Evolutionary conservation across 2,113 vertebrate species (phyloP).

Genomic region (Neolamprologus sp.): DNA sequence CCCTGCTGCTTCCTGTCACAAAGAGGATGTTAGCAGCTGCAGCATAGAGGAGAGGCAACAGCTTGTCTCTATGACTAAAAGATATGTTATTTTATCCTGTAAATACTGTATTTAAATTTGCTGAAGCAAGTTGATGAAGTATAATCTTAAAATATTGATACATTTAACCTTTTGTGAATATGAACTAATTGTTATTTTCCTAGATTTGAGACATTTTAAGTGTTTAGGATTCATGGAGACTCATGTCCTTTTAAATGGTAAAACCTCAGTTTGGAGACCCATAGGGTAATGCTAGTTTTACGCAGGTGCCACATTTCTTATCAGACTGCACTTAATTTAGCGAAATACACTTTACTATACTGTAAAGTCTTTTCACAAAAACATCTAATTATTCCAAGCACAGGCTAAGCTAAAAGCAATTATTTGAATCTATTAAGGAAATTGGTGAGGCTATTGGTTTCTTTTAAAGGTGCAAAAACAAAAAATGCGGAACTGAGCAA

Average conservation of each 20-base stretch:
- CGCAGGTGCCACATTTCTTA: slow-evolving; percentile 14
- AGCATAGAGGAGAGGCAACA: not conserved
- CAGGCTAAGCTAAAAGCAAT: not conserved
- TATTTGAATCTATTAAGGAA: not conserved
- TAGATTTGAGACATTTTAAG: not conserved
- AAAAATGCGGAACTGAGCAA: not conserved
- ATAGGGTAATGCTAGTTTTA: not conserved
- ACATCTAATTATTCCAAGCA: not conserved
- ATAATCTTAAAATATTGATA: not conserved
- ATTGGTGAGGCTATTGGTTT: not conserved
- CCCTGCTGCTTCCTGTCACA: slow-evolving; percentile 10
- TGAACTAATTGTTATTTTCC: not conserved
- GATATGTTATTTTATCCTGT: not conserved
- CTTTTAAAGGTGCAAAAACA: not conserved
- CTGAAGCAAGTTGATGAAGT: not conserved
- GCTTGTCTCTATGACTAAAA: not conserved
- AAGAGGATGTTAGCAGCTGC: not conserved
- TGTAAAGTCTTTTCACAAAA: slow-evolving; percentile 21
- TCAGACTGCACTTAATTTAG: slow-evolving; percentile 16
- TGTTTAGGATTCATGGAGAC: not conserved
- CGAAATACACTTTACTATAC: slow-evolving; percentile 22
- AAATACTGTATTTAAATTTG: not conserved
- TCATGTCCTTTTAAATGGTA: not conserved
- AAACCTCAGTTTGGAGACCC: not conserved
- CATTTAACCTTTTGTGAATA: not conserved